Evolutionary conservation across 2,113 vertebrate genomes (phyloP).

Genomic region (Ptyas mucosa): DNA sequence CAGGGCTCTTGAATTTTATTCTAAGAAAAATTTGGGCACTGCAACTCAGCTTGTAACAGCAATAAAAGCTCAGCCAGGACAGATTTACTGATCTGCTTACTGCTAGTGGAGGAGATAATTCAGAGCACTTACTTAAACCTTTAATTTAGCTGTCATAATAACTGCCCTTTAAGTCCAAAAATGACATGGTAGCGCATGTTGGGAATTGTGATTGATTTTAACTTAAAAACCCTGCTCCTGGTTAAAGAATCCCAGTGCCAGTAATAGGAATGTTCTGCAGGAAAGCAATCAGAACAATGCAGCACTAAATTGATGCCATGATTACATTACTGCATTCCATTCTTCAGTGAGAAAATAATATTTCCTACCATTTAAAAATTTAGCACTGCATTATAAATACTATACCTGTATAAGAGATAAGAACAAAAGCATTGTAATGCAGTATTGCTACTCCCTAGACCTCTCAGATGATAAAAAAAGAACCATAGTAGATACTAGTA

Average conservation of each 20-base stretch:
- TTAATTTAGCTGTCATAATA: conserved; percentile 29
- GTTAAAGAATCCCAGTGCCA: not conserved
- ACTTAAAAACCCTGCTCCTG: conserved; percentile 9
- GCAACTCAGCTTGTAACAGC: not conserved
- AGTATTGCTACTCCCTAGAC: not conserved
- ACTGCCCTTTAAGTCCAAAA: not conserved
- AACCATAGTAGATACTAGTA: not conserved
- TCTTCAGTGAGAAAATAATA: not conserved
- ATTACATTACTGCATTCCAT: not conserved
- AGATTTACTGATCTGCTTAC: conserved; percentile 10
- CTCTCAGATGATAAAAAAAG: not conserved
- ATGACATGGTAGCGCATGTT: not conserved
- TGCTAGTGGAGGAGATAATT: not conserved
- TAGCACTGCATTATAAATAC: not conserved
- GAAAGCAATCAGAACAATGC: not conserved
- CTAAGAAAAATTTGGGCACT: not conserved
- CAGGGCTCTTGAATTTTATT: not conserved
- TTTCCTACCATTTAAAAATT: not conserved
- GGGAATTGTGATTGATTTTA: not conserved
- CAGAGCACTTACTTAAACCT: conserved; percentile 9
- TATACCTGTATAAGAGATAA: not conserved
- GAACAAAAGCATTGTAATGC: not conserved
- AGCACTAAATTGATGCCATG: not conserved
- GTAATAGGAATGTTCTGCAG: not conserved
- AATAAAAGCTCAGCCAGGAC: conserved; percentile 29